phyloP scores from a whole-genome alignment of 2,888 invertebrate species.

The Agonopterix arenella region DNA sequence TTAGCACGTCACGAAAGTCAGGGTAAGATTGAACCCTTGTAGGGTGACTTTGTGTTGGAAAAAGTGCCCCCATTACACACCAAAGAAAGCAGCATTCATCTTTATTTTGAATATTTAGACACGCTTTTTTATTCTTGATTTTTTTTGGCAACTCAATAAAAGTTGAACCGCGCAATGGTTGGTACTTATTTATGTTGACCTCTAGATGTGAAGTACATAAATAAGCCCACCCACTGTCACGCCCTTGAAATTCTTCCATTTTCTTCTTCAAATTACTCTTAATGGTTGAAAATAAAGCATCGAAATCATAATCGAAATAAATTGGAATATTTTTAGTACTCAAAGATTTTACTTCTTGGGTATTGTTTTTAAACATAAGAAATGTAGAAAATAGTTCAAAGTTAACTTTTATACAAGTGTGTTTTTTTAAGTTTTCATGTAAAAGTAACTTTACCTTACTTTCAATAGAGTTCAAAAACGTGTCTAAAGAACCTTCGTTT shows the following conservation, averaged over 20 bases:
- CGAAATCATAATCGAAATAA: background rate
- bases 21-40: background rate
- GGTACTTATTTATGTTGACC: background rate
- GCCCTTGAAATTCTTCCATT: background rate
- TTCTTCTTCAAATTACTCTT: background rate
- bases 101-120: background rate
- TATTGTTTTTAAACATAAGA: background rate
- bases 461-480: too few species aligned
- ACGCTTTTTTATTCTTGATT: background rate
- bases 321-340: background rate
- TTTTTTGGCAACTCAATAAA: background rate
- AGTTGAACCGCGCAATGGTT: background rate
- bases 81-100: constrained; percentile 2
- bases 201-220: background rate
- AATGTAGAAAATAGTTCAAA: too few species aligned
- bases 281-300: background rate
- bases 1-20: background rate
- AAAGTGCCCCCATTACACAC: background rate
- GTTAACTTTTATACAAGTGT: too few species aligned
- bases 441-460: too few species aligned
- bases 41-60: background rate
- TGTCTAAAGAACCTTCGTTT: too few species aligned
- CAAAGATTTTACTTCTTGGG: background rate
- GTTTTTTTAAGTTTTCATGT: too few species aligned
- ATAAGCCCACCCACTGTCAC: constrained; percentile 1